These are phyloP conservation scores for Scleropages formosus DNA, from an alignment of 2,797 vertebrate genomes.

Conservation along the genomic window DNA sequence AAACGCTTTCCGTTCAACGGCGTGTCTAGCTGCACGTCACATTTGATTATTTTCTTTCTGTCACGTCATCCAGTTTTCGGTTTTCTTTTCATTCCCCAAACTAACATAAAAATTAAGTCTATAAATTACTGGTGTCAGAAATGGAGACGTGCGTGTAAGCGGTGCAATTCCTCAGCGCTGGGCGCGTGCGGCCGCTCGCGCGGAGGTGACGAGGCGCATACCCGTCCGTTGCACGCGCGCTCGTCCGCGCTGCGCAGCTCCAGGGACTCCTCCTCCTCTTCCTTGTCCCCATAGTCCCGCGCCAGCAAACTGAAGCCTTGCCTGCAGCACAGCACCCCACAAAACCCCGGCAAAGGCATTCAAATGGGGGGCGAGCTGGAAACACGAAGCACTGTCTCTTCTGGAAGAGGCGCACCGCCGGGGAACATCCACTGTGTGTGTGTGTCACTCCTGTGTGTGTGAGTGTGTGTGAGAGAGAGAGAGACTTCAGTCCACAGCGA, in stretches of 20 bases:
- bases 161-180: not conserved
- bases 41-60: no score
- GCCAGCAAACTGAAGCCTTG: conserved; percentile 92
- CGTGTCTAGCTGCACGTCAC: no score
- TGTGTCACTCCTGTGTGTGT: not conserved
- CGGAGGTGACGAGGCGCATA: conserved; percentile 41
- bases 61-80: no score
- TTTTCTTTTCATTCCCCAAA: no score
- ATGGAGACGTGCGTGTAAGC: not conserved
- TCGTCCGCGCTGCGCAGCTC: conserved; percentile 84
- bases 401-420: not conserved
- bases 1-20: no score
- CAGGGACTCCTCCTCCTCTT: conserved; percentile 85
- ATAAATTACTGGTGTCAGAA: no score
- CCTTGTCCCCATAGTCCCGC: conserved; percentile 90
- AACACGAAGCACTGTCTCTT: not conserved
- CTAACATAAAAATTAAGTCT: no score
- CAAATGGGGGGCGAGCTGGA: conserved; percentile 64
- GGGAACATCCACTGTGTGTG: conserved; percentile 23
- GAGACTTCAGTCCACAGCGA: not conserved
- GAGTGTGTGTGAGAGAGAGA: not conserved
- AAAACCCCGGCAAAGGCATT: conserved; percentile 91
- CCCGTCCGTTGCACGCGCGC: conserved; percentile 71
- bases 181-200: not conserved
- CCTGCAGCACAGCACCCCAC: conserved; percentile 93